These are phyloP conservation scores for Trachelipus rathkii DNA, from an alignment of 1,140 invertebrate genomes.

Conservation along the genomic window DNA sequence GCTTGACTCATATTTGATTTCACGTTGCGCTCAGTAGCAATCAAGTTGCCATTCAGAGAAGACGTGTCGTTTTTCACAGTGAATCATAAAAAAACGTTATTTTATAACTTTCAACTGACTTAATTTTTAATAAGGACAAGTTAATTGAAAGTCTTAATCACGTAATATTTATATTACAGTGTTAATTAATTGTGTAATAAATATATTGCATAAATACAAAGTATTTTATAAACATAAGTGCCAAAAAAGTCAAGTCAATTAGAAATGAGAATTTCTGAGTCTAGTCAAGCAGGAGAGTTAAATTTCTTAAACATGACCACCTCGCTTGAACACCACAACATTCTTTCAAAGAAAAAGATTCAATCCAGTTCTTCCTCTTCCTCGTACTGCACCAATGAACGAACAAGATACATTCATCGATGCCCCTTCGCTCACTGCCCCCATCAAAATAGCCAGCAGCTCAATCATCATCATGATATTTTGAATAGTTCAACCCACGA, in stretches of 20 bases:
- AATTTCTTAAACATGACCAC: neutral
- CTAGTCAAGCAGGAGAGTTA: neutral
- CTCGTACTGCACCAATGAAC: neutral
- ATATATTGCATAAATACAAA: too few relatives aligned
- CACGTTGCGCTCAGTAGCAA: neutral
- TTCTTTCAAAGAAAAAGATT: neutral
- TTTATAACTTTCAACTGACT: neutral
- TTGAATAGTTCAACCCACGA: neutral
- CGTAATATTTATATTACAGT: neutral
- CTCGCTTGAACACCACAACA: neutral
- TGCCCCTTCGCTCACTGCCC: neutral
- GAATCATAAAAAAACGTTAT: neutral
- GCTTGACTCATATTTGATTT: neutral
- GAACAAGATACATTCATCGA: neutral
- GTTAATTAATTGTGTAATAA: too few relatives aligned
- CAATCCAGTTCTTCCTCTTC: neutral
- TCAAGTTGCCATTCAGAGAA: neutral
- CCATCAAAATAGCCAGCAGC: neutral
- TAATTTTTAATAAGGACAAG: neutral
- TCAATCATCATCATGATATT: neutral
- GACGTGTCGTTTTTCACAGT: neutral
- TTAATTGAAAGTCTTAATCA: neutral
- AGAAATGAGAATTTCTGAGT: neutral
- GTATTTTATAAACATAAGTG: too few relatives aligned
- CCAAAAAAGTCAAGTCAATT: too few relatives aligned